Evolutionary conservation across 1,140 invertebrate species (phyloP), one percentile per base, ranked within the genome.

Genomic region (Drosophila oshimai): DNA sequence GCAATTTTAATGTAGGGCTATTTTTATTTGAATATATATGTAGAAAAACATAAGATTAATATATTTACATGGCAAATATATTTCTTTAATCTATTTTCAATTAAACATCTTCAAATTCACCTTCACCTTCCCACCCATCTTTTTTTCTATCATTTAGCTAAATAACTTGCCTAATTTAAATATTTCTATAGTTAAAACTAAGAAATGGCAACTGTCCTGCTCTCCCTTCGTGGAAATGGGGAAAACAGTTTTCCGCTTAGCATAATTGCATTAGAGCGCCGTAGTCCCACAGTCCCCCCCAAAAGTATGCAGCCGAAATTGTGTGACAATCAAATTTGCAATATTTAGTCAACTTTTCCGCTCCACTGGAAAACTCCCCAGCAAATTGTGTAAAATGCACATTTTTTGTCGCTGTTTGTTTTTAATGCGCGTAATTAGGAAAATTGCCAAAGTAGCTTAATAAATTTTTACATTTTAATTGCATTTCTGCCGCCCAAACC

Each of bases 391-490:
- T 64, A 37, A 47, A 61, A 39, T 37, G 26, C n/a, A 1, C 34
- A 41, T 41, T 28, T 61, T 67, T 46, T 36, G 55, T 22, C 24
- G 22, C 2, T 29, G 15, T 34, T 58, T 44, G 13, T 12, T 71
- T 72, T 53, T 74, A 74, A 74, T 68, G 39, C 42, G 41, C 61
- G 42, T 74, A 74, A 74, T 74, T 74, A 74, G 72, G 61, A 67
- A 74, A 74, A 58, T 60, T 74, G 34, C 50, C 50, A 67, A 74
- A 74, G 61, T 60, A 74, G 71, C 72, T 74, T 74, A 74, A 74
- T 74, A 64, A 37, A 60, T 68, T 68, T 74, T 74, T 74, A 67
- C 60, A 68, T 68, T 74, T 74, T 74, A 74, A 74, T 74, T 74
- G 61, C 61, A 60, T 73, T 64, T 73, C 45, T 36, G 24, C 26